Percentiles rank a stretch among this genome's conserved stretches.
Conservation (phyloP, 2,888 invertebrate species). For the Unio pictorum region DNA sequence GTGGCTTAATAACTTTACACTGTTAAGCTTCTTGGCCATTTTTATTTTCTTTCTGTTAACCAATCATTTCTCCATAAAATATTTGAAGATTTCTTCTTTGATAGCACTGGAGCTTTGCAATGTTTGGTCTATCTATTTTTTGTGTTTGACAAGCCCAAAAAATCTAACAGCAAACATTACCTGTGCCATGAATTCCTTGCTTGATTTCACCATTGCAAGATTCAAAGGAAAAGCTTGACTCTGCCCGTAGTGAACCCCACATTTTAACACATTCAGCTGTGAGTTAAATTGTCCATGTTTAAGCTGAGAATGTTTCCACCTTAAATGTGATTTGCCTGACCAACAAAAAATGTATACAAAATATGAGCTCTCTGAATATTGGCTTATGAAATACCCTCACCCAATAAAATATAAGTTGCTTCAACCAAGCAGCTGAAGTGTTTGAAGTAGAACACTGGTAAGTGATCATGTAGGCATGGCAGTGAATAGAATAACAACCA, state of each 20-base stretch:
- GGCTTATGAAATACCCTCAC: slow-evolving; percentile 16
- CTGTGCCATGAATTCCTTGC: slow-evolving; percentile 5
- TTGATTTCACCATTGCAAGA: slow-evolving; percentile 28
- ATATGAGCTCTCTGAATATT: slow-evolving; percentile 13
- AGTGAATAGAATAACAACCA: slow-evolving; percentile 29
- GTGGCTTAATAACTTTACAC: slow-evolving; percentile 5
- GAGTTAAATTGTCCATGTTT: slow-evolving; percentile 24
- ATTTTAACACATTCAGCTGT: slow-evolving; percentile 15
- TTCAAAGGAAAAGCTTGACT: slow-evolving; percentile 27
- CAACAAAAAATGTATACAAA: slow-evolving; percentile 14
- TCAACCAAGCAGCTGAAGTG: slow-evolving; percentile 23
- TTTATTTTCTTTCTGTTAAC: no score
- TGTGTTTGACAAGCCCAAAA: slow-evolving; percentile 27
- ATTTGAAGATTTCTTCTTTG: background rate
- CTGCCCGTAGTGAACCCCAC: slow-evolving; percentile 23
- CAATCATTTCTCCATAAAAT: slow-evolving; percentile 1
- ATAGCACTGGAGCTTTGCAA: background rate
- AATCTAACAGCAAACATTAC: slow-evolving; percentile 22
- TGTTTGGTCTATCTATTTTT: slow-evolving; percentile 11
- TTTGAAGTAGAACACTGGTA: slow-evolving; percentile 16
- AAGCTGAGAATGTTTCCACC: slow-evolving; percentile 10
- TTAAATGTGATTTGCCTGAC: slow-evolving; percentile 10
- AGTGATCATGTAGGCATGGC: slow-evolving; percentile 13
- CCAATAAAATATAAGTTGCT: slow-evolving; percentile 18
- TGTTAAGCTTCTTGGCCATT: slow-evolving; percentile 3